Conservation (phyloP, 2,888 invertebrate genomes). For the Hemistola chrysoprasaria region DNA sequence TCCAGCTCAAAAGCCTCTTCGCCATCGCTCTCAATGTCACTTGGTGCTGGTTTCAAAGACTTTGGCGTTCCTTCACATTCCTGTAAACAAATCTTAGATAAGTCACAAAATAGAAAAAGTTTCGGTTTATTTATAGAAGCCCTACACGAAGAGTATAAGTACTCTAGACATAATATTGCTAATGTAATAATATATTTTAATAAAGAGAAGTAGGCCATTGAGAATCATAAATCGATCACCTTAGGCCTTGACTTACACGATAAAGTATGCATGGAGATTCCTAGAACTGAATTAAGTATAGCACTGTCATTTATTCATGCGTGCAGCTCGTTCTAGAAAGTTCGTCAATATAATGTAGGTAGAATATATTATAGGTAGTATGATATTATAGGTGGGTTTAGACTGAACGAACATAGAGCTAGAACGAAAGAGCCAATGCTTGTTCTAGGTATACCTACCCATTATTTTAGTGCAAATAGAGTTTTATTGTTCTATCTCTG, state of each 20-base stretch:
- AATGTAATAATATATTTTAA: too few relatives aligned
- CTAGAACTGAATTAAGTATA: conserved; percentile 4
- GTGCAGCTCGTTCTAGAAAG: conserved; percentile 1
- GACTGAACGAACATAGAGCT: too few relatives aligned
- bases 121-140: too few relatives aligned
- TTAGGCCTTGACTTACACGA: conserved; percentile 45
- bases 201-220: conserved; percentile 42
- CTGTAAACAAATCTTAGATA: conserved; percentile 35
- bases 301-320: too few relatives aligned
- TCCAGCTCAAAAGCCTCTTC: conserved; percentile 76
- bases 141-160: too few relatives aligned
- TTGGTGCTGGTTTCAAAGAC: conserved; percentile 48
- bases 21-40: conserved; percentile 75
- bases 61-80: conserved; percentile 63
- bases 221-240: conserved; percentile 22
- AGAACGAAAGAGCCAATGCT: too few relatives aligned
- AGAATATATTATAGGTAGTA: too few relatives aligned
- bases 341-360: too few relatives aligned
- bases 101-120: not conserved
- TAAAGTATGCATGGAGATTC: not conserved
- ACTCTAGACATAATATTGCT: conserved; percentile 38
- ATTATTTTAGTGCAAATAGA: too few relatives aligned
- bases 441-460: too few relatives aligned
- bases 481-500: too few relatives aligned
- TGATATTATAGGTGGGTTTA: too few relatives aligned